Base-by-base conservation (phyloP, 2,797 vertebrate species). In the Percopsis omiscomaycus region DNA sequence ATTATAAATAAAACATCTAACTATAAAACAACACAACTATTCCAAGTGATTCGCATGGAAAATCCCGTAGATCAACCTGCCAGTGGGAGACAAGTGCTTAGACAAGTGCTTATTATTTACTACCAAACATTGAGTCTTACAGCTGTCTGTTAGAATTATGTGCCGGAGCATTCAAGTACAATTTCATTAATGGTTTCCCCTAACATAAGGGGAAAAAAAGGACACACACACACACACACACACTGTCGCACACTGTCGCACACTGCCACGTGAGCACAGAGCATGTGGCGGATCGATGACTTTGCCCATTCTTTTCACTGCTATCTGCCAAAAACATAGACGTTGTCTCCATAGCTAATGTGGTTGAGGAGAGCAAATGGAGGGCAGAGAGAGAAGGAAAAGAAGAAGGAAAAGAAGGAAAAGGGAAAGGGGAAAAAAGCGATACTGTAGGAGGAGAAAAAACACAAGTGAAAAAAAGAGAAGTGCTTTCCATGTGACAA, bases 261-360 rank as follows among this genome's bases (percentile, higher is more conserved):
- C 59, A 64, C 0, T 1, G 6, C 28, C 63, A 68, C 78, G 80
- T 55, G 65, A 79, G 72, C 14, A 61, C 32, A 68, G 6, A 65
- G 16, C 59, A 60, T 66, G 69, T 61, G 4, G 37, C 58, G 32
- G 78, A 63, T 37, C 76, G 54, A 69, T 65, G 8, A 75, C 69
- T 77, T 73, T 77, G 51, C 60, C 55, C 8, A 48, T 73, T 30
- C 73, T 81, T 59, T 79, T 82, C 71, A 65, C 71, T 75, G 61
- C 27, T 54, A 69, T 80, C 64, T 75, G 80, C 81, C 77, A 67
- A 76, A 76, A 71, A 69, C 61, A 78, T 74, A 81, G 30, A 69
- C 70, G 64, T 59, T 51, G 80, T 88, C 82, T 79, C 87, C 82
- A 89, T 91, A 85, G 86, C 82, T 55, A 81, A 82, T 75, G 48